Evolutionary conservation across 2,113 vertebrate genomes (phyloP).

Genomic region (Romanogobio albipinnatus): DNA sequence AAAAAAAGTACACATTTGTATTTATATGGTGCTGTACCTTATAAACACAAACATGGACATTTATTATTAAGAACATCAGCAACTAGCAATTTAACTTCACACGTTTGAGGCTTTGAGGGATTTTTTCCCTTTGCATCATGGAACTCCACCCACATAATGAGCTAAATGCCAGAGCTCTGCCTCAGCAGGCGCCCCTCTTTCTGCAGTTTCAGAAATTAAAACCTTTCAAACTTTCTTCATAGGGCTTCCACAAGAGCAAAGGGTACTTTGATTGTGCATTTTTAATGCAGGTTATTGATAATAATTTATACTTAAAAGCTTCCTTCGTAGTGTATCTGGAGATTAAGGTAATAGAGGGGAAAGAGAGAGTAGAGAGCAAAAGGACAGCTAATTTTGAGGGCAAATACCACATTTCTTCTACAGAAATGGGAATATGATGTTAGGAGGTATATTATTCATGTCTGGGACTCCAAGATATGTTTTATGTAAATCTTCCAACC

Average conservation of each 20-base stretch:
- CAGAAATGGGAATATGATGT: slow-evolving; percentile 33
- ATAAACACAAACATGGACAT: not conserved
- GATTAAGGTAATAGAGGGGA: slow-evolving; percentile 15
- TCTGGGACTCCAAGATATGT: slow-evolving; percentile 11
- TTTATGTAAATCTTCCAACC: slow-evolving; percentile 15
- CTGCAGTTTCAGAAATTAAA: not conserved
- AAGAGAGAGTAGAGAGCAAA: not conserved
- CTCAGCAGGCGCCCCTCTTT: not conserved
- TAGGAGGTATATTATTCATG: slow-evolving; percentile 34
- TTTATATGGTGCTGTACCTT: not conserved
- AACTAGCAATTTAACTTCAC: not conserved
- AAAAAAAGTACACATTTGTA: not conserved
- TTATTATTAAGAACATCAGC: not conserved
- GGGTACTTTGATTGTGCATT: slow-evolving; percentile 11
- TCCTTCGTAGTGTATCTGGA: slow-evolving; percentile 14
- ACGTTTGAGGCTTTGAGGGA: not conserved
- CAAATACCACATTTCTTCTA: not conserved
- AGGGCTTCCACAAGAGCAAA: not conserved
- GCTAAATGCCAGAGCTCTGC: not conserved
- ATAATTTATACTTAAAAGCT: slow-evolving; percentile 47
- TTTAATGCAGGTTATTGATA: slow-evolving; percentile 42
- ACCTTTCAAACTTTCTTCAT: not conserved
- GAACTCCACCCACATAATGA: not conserved
- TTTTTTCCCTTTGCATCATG: not conserved
- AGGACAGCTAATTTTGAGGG: slow-evolving; percentile 5